Evolutionary conservation across 1,140 invertebrate species (phyloP).

Genomic region (Whitmania pigra): DNA sequence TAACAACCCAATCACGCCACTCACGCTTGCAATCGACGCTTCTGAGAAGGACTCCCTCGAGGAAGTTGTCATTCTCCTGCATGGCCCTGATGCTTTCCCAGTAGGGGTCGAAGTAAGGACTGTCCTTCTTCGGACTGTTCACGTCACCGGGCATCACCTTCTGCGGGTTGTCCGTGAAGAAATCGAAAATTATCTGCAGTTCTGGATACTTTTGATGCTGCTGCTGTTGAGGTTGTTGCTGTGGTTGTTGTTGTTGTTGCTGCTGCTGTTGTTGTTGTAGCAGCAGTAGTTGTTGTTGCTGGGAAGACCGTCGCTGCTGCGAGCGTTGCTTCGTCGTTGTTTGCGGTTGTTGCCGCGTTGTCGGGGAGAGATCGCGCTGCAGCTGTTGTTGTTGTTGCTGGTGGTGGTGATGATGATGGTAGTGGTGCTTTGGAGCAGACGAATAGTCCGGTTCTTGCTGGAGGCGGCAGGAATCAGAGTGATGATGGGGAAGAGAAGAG

Average conservation of each 20-base stretch:
- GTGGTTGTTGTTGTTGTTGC: constrained; percentile 2
- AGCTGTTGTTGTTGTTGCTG: constrained; percentile 6
- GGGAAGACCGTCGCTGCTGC: not conserved
- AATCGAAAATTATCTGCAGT: constrained; percentile 21
- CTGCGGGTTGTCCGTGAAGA: constrained; percentile 22
- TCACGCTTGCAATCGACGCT: constrained; percentile 22
- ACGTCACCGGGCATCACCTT: constrained; percentile 17
- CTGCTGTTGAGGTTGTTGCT: not conserved
- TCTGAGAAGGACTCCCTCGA: constrained; percentile 18
- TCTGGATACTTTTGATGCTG: constrained; percentile 14
- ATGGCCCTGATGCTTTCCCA: constrained; percentile 18
- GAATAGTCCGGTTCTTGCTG: not conserved
- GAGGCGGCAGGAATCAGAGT: not conserved
- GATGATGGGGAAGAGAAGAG: not conserved
- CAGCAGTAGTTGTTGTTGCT: not conserved
- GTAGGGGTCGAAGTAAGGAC: constrained; percentile 22
- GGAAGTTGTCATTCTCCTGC: constrained; percentile 18
- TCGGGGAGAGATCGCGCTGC: not conserved
- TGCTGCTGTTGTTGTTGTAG: not conserved
- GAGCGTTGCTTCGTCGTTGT: not conserved
- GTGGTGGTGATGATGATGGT: not conserved
- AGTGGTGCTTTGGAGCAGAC: not conserved
- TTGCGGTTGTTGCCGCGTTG: not conserved
- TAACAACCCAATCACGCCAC: not conserved
- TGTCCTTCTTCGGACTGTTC: not conserved